Percentiles rank a stretch among this genome's conserved stretches.
Conservation (phyloP, 1,140 invertebrate genomes). For the Orussus abietinus region DNA sequence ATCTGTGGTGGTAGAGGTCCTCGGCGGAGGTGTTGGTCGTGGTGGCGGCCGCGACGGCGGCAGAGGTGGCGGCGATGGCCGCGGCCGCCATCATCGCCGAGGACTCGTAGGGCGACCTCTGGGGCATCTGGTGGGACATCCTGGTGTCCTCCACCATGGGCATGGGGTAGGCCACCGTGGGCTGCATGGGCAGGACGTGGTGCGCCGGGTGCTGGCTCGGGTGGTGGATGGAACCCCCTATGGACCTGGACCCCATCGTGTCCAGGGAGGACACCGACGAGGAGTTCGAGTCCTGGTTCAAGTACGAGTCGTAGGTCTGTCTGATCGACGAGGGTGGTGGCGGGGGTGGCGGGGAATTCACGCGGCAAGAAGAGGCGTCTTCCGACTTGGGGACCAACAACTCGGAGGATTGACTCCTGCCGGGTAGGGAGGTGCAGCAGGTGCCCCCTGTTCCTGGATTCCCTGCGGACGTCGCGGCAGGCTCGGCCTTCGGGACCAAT, state of each 20-base stretch:
- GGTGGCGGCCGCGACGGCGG: slow-evolving; percentile 31
- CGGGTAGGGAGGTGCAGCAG: slow-evolving; percentile 53
- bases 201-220: slow-evolving; percentile 44
- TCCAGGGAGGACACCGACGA: slow-evolving; percentile 71
- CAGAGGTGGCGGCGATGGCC: slow-evolving; percentile 21
- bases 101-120: slow-evolving; percentile 64
- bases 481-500: slow-evolving; percentile 55
- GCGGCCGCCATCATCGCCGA: slow-evolving; percentile 53
- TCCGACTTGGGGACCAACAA: slow-evolving; percentile 66
- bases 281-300: slow-evolving; percentile 69
- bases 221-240: slow-evolving; percentile 46
- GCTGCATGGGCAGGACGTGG: slow-evolving; percentile 48
- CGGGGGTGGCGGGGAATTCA: slow-evolving; percentile 50
- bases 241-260: slow-evolving; percentile 56
- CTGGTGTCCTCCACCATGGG: slow-evolving; percentile 50
- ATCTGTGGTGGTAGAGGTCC: slow-evolving; percentile 47
- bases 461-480: slow-evolving; percentile 40
- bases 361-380: slow-evolving; percentile 46
- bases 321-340: slow-evolving; percentile 46
- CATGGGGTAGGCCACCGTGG: slow-evolving; percentile 46
- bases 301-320: slow-evolving; percentile 59
- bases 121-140: slow-evolving; percentile 56
- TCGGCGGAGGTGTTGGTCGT: slow-evolving; percentile 42
- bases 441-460: no score
- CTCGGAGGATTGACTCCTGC: slow-evolving; percentile 46